phyloP scores from a whole-genome alignment of 2,888 invertebrate genomes.

The Tipula unca region DNA sequence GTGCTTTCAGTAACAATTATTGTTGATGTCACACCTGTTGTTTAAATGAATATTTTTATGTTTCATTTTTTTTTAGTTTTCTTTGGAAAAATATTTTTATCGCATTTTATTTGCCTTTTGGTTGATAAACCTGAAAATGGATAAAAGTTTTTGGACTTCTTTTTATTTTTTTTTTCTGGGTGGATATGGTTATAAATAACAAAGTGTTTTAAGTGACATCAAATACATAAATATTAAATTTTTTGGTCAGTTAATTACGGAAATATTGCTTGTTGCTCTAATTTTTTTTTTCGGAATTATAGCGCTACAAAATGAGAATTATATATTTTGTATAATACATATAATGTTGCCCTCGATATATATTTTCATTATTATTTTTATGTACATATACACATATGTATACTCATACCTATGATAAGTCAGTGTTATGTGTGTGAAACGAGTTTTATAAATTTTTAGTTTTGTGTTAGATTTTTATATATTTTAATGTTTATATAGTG shows the following conservation, averaged over 20 bases:
- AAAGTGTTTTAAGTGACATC: not conserved
- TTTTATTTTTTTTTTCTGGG: not conserved
- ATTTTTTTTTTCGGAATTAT: not conserved
- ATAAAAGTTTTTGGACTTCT: not conserved
- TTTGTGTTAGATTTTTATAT: too few relatives aligned
- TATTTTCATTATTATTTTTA: not conserved
- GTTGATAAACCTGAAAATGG: not conserved
- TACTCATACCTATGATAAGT: not conserved
- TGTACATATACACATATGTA: not conserved
- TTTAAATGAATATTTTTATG: not conserved
- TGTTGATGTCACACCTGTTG: slow-evolving; percentile 14
- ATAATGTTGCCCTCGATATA: not conserved
- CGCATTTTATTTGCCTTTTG: not conserved
- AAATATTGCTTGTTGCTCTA: not conserved
- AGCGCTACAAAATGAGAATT: not conserved
- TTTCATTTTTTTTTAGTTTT: not conserved
- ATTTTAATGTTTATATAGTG: too few relatives aligned
- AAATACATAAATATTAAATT: slow-evolving; percentile 8
- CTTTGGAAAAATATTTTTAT: not conserved
- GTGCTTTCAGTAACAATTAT: slow-evolving; percentile 14
- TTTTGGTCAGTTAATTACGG: not conserved
- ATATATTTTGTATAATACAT: not conserved
- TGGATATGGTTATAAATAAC: not conserved
- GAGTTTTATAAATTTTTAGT: too few relatives aligned
- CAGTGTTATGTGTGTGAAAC: too few relatives aligned